Base-by-base conservation (phyloP, 2,797 vertebrate genomes). In the Choloepus didactylus region DNA sequence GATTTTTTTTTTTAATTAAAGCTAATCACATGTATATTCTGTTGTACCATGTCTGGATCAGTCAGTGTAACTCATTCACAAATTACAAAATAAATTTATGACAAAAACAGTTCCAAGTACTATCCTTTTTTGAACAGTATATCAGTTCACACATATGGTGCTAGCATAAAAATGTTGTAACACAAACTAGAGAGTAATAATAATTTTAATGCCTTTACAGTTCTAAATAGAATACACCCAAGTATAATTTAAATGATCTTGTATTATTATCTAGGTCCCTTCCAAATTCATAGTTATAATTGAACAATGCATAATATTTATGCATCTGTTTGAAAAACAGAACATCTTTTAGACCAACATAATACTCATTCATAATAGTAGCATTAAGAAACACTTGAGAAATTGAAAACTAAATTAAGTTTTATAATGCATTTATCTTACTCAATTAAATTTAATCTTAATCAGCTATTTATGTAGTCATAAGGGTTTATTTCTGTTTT, bases 281-380 rank as follows among this genome's bases (percentile, higher is more conserved):
- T 86, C 19, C 41, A 94, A 91, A 86, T 67, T 86, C 54, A 89
- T 27, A 88, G 4, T 21, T 15, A 41, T 35, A 89, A 72, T 85
- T 88, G 5, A 93, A 25, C 81, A 0, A 44, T 54, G 5, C 1
- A 70, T 4, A 27, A 49, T 41, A 72, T 82, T 81, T 87, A 31
- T 19, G 3, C 4, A 66, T 35, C 59, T 81, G 4, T 82, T 59
- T 66, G 44, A 70, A 80, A 70, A 87, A 31, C 29, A 69, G 5
- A 14, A 88, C 12, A 56, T 64, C 84, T 88, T 21, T 76, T 46
- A 85, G 10, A n/a, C 7, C 16, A 56, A 94, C 62, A 38, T 15
- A 38, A 35, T 44, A 25, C 2, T 69, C 38, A 67, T 80, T 66
- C 87, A 64, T 69, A 77, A 3, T 54, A 92, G 7, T 75, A 9